Conservation (phyloP, 2,888 invertebrate species). For the Octonoba sinensis region DNA sequence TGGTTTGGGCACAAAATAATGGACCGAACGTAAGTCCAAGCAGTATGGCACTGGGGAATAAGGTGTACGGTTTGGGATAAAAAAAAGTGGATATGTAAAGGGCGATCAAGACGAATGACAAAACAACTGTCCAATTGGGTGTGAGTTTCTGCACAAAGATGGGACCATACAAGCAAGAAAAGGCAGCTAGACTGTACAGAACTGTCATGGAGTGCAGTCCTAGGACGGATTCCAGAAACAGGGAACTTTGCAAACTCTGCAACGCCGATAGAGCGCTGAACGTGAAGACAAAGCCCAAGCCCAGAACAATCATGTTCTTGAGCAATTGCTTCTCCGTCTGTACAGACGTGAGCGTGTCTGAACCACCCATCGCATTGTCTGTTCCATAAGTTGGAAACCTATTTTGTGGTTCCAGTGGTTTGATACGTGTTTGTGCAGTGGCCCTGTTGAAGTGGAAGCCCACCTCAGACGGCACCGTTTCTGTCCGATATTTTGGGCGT, state of each 20-base stretch:
- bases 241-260: slow-evolving; percentile 62
- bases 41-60: slow-evolving; percentile 60
- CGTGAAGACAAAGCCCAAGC: slow-evolving; percentile 63
- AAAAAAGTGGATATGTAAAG: slow-evolving; percentile 65
- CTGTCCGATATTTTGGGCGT: slow-evolving; percentile 41
- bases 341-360: slow-evolving; percentile 48
- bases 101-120: slow-evolving; percentile 63
- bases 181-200: slow-evolving; percentile 56
- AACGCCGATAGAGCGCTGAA: slow-evolving; percentile 62
- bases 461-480: slow-evolving; percentile 47
- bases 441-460: slow-evolving; percentile 57
- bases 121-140: slow-evolving; percentile 65
- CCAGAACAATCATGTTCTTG: slow-evolving; percentile 64
- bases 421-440: slow-evolving; percentile 51
- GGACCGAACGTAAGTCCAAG: slow-evolving; percentile 63
- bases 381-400: slow-evolving; percentile 43
- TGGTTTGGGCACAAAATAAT: slow-evolving; percentile 64
- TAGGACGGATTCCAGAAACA: slow-evolving; percentile 60
- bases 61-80: slow-evolving; percentile 63
- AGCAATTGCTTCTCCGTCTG: slow-evolving; percentile 62
- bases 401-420: slow-evolving; percentile 36
- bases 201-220: slow-evolving; percentile 57
- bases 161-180: slow-evolving; percentile 64
- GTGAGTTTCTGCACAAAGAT: slow-evolving; percentile 64
- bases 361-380: slow-evolving; percentile 19